Conservation (phyloP, 2,888 invertebrate genomes). For the Stomorhina lunata region DNA sequence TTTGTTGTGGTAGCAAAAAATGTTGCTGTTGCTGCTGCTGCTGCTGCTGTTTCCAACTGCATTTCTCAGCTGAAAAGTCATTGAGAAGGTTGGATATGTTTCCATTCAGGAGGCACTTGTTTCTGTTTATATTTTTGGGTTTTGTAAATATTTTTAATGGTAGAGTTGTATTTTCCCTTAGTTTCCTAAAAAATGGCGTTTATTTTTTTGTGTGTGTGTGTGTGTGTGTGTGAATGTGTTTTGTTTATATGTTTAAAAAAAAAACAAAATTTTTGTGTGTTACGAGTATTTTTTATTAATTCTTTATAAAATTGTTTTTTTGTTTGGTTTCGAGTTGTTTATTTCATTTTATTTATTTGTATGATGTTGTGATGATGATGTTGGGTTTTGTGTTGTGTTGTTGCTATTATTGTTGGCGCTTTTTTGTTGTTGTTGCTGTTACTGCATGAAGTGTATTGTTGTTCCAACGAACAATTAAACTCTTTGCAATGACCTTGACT, state of each 20-base stretch:
- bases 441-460: slow-evolving; percentile 63
- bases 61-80: slow-evolving; percentile 60
- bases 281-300: slow-evolving; percentile 15
- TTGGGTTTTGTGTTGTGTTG: slow-evolving; percentile 30
- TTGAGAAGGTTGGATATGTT: slow-evolving; percentile 42
- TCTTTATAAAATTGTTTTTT: slow-evolving; percentile 50
- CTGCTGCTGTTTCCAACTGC: slow-evolving; percentile 43
- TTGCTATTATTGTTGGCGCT: slow-evolving; percentile 56
- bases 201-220: slow-evolving; percentile 34
- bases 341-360: slow-evolving; percentile 64
- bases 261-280: slow-evolving; percentile 30
- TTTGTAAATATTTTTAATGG: neutral
- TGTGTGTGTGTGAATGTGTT: neutral
- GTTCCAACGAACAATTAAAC: slow-evolving; percentile 78
- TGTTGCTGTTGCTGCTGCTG: slow-evolving; percentile 23
- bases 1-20: slow-evolving; percentile 37
- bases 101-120: slow-evolving; percentile 58
- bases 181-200: slow-evolving; percentile 50
- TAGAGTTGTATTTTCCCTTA: slow-evolving; percentile 53
- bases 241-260: no score
- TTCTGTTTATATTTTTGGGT: slow-evolving; percentile 53
- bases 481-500: slow-evolving; percentile 80
- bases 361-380: slow-evolving; percentile 58
- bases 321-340: slow-evolving; percentile 63
- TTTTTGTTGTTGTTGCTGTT: slow-evolving; percentile 41